Percentiles rank a stretch among this genome's conserved stretches.
Conservation (phyloP, 2,113 vertebrate genomes). For the Aspiorhynchus laticeps region DNA sequence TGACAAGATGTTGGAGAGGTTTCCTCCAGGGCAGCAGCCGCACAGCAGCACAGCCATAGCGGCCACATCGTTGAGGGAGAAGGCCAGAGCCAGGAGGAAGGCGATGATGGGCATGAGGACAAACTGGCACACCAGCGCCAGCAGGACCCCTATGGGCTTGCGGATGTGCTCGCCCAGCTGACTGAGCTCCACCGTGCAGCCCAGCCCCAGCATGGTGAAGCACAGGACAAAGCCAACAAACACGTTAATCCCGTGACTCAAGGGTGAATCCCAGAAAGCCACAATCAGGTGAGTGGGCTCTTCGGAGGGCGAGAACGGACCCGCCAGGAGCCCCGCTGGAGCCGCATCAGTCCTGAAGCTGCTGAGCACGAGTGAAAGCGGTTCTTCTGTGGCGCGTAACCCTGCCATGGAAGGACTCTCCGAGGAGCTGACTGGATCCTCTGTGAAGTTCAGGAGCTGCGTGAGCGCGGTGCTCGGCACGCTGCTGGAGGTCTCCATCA, state of each 20-base stretch:
- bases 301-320: constrained; percentile 38
- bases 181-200: constrained; percentile 90
- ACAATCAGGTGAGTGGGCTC: constrained; percentile 63
- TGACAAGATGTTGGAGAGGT: constrained; percentile 93
- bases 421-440: constrained; percentile 43
- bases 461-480: constrained; percentile 30
- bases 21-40: constrained; percentile 95
- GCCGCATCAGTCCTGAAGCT: constrained; percentile 25
- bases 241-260: constrained; percentile 89
- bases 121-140: constrained; percentile 92
- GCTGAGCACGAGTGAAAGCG: constrained; percentile 49
- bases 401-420: constrained; percentile 40
- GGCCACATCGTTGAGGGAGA: constrained; percentile 90
- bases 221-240: constrained; percentile 89
- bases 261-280: constrained; percentile 84
- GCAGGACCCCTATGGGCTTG: constrained; percentile 84
- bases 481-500: constrained; percentile 70
- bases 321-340: constrained; percentile 58
- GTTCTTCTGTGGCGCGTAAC: constrained; percentile 46
- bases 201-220: constrained; percentile 93
- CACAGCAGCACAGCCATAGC: constrained; percentile 94
- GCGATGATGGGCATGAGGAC: constrained; percentile 92
- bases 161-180: constrained; percentile 88
- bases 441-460: constrained; percentile 41
- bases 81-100: constrained; percentile 87